Base-by-base conservation (phyloP, 2,113 vertebrate genomes). In the Gallinago media region DNA sequence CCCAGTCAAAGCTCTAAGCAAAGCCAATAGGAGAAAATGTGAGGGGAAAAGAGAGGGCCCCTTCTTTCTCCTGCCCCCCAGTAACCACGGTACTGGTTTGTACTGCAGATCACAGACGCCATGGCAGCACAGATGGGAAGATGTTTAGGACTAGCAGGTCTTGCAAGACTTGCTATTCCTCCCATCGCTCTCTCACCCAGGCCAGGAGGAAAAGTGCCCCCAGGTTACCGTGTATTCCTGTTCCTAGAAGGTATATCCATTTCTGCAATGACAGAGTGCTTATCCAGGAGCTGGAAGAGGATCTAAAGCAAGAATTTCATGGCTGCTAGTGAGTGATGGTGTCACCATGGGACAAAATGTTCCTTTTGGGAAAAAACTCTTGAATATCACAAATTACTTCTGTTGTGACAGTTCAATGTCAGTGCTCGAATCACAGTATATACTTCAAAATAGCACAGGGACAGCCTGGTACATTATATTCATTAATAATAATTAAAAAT, bases 341-440 rank as follows among this genome's bases (percentile, higher is more conserved):
- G 5, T 38, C 29, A 49, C 27, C 8, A 4, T 44, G 58, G 55
- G 54, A 95, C 47, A 89, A 93, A 94, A 85, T n/a, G 44, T 32
- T 89, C 65, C 74, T 71, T 21, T 15, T 59, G 46, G 32, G 59
- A 80, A 88, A 75, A 75, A 70, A 20, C 0, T 3, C 77, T 78
- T 68, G 22, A 76, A 49, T 76, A 95, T 85, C 85, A 80, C 67
- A 92, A 85, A 84, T 46, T 59, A 72, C 46, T 74, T 92, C 80
- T 93, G 61, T 79, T 92, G 88, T 88, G 76, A 82, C 77, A 87
- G 72, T 54, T 54, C 9, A 5, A 3, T 80, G 75, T 81, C 94
- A 93, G 44, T 61, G 63, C 36, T 91, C 47, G 59, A 83, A 78
- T 62, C 58, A 77, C 27, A 61, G 17, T 44, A 29, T 22, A 49